Conservation (phyloP, 2,888 invertebrate genomes). For the Anarsia innoxiella region DNA sequence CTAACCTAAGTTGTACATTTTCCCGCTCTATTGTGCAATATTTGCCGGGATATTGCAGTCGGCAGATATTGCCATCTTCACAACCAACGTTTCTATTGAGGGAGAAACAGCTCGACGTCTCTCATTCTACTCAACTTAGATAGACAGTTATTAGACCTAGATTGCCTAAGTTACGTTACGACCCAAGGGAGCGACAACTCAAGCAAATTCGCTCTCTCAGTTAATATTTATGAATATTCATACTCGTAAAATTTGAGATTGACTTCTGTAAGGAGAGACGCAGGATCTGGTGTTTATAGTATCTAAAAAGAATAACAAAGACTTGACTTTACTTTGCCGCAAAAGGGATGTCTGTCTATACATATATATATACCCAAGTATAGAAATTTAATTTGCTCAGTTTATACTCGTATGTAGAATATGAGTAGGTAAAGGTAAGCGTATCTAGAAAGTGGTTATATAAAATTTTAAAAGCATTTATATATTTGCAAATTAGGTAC, state of each 20-base stretch:
- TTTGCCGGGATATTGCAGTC: conserved; percentile 16
- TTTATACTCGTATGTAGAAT: too few species aligned
- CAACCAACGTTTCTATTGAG: conserved; percentile 28
- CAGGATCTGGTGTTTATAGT: too few species aligned
- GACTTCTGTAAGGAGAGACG: too few species aligned
- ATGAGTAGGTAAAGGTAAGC: too few species aligned
- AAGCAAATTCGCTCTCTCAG: not conserved
- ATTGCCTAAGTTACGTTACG: conserved; percentile 9
- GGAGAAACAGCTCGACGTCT: conserved; percentile 17
- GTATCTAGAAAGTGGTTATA: too few species aligned
- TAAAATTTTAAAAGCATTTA: too few species aligned
- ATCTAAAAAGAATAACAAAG: too few species aligned
- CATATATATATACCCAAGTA: too few species aligned
- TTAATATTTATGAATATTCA: conserved; percentile 3
- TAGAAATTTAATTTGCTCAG: too few species aligned
- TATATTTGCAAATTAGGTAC: too few species aligned
- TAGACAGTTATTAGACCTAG: conserved; percentile 9
- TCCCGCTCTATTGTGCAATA: conserved; percentile 5
- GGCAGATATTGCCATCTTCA: conserved; percentile 29
- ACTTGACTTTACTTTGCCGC: too few species aligned
- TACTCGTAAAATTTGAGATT: not conserved
- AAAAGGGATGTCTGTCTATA: too few species aligned
- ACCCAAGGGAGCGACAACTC: not conserved
- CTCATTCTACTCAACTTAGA: not conserved
- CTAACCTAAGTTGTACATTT: not conserved